These are phyloP conservation scores for Miniopterus natalensis DNA, from an alignment of 2,113 vertebrate genomes.

Conservation along the genomic window DNA sequence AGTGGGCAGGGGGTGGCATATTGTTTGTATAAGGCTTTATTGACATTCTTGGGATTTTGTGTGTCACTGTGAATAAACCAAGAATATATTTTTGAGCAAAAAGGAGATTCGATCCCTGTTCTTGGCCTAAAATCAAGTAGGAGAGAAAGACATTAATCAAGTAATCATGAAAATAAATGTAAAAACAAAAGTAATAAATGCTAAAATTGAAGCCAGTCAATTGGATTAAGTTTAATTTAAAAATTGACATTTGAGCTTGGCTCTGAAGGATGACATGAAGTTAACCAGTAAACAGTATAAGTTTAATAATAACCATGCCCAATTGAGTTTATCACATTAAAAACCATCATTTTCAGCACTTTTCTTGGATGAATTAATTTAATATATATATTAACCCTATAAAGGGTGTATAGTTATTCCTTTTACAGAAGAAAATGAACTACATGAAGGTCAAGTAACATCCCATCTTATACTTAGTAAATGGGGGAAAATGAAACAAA, in stretches of 20 bases:
- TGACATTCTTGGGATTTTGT: neutral
- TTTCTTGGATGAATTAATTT: neutral
- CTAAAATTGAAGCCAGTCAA: neutral
- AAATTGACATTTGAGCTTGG: neutral
- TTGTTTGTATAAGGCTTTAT: neutral
- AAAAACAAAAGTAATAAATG: neutral
- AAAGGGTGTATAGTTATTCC: neutral
- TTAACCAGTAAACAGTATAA: neutral
- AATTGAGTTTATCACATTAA: neutral
- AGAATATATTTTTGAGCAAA: neutral
- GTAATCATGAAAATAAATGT: neutral
- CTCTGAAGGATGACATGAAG: neutral
- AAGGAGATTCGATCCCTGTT: neutral
- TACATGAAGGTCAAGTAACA: neutral
- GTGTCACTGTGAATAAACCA: neutral
- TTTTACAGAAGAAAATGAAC: neutral
- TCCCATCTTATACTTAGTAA: neutral
- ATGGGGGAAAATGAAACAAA: neutral
- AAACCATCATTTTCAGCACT: neutral
- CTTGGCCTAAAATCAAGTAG: neutral
- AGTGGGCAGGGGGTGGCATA: neutral
- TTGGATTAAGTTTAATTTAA: neutral
- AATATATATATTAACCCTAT: neutral
- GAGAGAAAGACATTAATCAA: neutral
- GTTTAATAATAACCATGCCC: neutral